Conservation (phyloP, 30 jellyfish, hydroid and myxozoan species). For the Aurelia aurita complex sp. Pacific region DNA sequence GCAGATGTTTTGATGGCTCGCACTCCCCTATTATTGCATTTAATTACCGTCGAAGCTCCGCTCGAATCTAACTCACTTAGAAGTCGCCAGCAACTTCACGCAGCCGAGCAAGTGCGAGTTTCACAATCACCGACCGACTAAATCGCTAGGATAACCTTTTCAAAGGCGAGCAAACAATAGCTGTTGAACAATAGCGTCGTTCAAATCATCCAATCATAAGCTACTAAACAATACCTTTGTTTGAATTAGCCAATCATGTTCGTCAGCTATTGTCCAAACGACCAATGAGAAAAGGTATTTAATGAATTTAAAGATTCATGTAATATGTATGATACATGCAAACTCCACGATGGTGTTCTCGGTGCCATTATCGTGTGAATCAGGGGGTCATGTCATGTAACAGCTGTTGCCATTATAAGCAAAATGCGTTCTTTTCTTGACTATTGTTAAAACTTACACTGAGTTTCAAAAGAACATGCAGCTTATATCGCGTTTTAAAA, state of each 20-base stretch:
- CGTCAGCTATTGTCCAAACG: conserved; percentile 1
- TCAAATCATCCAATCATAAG: conserved; percentile 49
- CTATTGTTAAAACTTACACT: no score
- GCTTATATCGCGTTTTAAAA: neutral
- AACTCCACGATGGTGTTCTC: conserved; percentile 70
- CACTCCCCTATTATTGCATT: neutral
- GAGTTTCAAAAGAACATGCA: neutral
- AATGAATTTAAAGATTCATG: conserved; percentile 24
- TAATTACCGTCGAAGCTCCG: conserved; percentile 18
- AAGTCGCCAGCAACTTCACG: conserved; percentile 92
- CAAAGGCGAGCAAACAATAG: conserved; percentile 54
- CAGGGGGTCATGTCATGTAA: conserved; percentile 17
- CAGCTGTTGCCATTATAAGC: neutral
- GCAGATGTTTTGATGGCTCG: no score
- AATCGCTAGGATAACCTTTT: conserved; percentile 29
- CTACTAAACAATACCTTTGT: conserved; percentile 44
- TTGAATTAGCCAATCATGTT: conserved; percentile 50
- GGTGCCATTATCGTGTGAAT: conserved; percentile 23
- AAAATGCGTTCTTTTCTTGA: neutral
- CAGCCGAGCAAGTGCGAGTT: conserved; percentile 36
- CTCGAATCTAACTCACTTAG: conserved; percentile 8
- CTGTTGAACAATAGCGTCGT: conserved; percentile 38
- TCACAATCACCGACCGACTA: conserved; percentile 57
- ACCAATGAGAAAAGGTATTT: conserved; percentile 53
- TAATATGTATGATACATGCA: conserved; percentile 81